These are phyloP conservation scores for Lichenostomus cassidix DNA, from an alignment of 2,113 vertebrate species.

Conservation along the genomic window DNA sequence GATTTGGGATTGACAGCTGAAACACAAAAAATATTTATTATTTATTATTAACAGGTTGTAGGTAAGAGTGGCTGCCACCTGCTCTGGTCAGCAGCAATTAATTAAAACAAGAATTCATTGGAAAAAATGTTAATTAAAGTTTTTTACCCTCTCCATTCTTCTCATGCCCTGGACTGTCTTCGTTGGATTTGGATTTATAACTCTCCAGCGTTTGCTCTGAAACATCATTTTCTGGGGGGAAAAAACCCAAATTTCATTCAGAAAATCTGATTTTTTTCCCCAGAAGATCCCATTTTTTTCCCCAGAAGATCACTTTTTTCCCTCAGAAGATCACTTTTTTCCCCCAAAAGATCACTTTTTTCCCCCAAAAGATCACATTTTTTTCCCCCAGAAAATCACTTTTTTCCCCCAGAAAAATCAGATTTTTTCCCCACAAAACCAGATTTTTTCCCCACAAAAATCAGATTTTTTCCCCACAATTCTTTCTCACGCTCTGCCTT, in stretches of 20 bases:
- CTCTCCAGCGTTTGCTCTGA: conserved; percentile 84
- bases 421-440: neutral
- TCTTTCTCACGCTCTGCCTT: neutral
- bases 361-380: neutral
- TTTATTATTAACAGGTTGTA: neutral
- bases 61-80: neutral
- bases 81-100: neutral
- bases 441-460: too few relatives aligned
- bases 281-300: too few relatives aligned
- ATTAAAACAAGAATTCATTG: neutral
- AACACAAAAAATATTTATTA: neutral
- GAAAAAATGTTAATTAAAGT: neutral
- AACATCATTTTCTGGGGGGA: conserved; percentile 84
- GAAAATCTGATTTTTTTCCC: neutral
- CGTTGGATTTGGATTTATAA: conserved; percentile 85
- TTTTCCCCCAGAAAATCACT: too few relatives aligned
- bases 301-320: too few relatives aligned
- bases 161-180: conserved; percentile 76
- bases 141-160: conserved; percentile 73
- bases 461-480: neutral
- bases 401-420: too few relatives aligned
- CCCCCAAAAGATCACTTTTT: too few relatives aligned
- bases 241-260: neutral
- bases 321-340: neutral
- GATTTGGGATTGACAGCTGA: conserved; percentile 70